Base-by-base conservation (phyloP, 2,797 vertebrate species). In the Benthosema pterotum region DNA sequence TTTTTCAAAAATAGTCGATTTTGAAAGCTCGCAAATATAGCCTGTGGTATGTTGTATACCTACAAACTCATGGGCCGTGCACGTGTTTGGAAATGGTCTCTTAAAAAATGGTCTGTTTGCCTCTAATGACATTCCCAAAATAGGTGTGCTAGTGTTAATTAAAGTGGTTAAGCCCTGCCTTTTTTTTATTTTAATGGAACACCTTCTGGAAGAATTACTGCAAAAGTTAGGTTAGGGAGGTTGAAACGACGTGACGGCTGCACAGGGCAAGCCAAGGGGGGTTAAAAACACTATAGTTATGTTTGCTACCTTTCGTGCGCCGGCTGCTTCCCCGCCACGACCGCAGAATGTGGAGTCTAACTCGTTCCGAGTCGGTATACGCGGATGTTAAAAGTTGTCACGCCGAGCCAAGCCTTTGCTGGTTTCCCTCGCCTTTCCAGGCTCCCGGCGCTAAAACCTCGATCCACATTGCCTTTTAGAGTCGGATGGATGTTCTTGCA, bases 371-470 rank as follows among this genome's bases (percentile, higher is more conserved):
- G 60, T 48, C 15, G n/a, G 14, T 38, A 18, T 38, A 18, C 57
- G 67, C 38, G 42, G 56, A 52, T 42, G 25, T 48, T 17, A 32
- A n/a, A n/a, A 9, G 15, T 45, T 54, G 52, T 42, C 54, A 32
- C 28, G 5, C 54, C 7, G n/a, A 14, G 46, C 47, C 58, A 46
- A 43, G 25, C 19, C 15, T 38, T 25, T 63, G 28, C 59, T 60
- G 61, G 67, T 74, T 60, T 73, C 51, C 17, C n/a, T n/a, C 1
- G 32, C 57, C 6, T 38, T 46, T 62, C 69, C 60, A 67, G 60
- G 46, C 54, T 56, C n/a, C 14, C 28, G 11, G 42, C 16, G 47
- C 57, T 13, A 61, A 15, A 72, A 72, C 62, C 72, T 60, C 57
- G 2, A 42, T 1, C 46, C 55, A 12, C 63, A 54, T 49, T 61